Conservation (phyloP, 2,113 vertebrate species). For the Nycticryphes semicollaris region DNA sequence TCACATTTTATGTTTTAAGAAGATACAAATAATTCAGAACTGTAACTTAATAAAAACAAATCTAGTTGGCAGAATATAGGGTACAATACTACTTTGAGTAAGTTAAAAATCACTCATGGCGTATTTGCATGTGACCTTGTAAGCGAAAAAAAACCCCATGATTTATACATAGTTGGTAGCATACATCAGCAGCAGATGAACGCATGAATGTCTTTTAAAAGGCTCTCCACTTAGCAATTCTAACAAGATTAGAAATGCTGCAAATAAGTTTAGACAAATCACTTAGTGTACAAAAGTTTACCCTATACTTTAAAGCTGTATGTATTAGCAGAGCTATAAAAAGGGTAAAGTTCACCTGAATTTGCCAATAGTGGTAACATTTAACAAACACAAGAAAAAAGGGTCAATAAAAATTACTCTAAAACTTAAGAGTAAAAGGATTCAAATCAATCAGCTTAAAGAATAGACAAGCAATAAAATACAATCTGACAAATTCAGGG, state of each 20-base stretch:
- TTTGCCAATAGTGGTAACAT: neutral
- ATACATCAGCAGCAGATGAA: neutral
- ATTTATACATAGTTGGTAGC: neutral
- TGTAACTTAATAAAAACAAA: neutral
- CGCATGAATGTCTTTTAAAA: neutral
- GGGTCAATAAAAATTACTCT: neutral
- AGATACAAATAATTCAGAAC: neutral
- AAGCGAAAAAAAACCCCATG: neutral
- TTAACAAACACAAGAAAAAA: neutral
- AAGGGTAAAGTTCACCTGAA: neutral
- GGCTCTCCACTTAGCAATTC: neutral
- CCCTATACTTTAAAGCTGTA: neutral
- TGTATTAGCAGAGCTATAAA: neutral
- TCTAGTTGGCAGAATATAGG: neutral
- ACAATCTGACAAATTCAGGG: neutral
- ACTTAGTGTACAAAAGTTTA: neutral
- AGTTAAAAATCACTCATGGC: neutral
- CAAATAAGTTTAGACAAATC: neutral
- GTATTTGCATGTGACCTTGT: neutral
- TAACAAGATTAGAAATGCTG: neutral
- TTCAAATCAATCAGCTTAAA: neutral
- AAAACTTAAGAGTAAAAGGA: neutral
- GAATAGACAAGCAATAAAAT: neutral
- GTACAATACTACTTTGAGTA: neutral
- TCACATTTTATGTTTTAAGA: neutral